These are phyloP conservation scores for Adoxophyes honmai DNA, from an alignment of 1,140 invertebrate genomes.

Conservation along the genomic window DNA sequence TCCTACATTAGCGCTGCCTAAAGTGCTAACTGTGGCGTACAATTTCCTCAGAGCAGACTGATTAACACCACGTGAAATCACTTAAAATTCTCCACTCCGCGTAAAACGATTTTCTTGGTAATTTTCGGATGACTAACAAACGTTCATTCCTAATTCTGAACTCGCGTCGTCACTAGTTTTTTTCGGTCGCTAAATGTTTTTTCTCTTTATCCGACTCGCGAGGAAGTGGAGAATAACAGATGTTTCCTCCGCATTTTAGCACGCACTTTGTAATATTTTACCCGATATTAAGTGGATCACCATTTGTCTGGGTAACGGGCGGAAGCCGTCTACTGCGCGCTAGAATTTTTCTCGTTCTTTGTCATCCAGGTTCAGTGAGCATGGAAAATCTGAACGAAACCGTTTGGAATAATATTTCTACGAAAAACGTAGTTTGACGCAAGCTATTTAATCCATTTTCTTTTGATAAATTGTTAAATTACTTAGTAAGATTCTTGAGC, in stretches of 20 bases:
- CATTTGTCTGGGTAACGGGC: constrained; percentile 18
- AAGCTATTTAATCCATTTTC: no score
- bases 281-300: constrained; percentile 15
- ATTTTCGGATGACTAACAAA: not conserved
- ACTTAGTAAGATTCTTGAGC: no score
- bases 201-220: constrained; percentile 4
- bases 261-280: constrained; percentile 5
- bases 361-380: constrained; percentile 16
- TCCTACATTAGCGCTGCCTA: not conserved
- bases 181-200: constrained; percentile 10
- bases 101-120: not conserved
- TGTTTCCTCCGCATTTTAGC: constrained; percentile 18
- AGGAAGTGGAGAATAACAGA: constrained; percentile 13
- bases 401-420: no score
- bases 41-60: not conserved
- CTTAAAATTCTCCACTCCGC: not conserved
- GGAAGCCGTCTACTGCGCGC: constrained; percentile 17
- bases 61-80: constrained; percentile 9
- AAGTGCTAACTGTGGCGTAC: not conserved
- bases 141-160: not conserved
- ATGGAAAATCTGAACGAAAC: not conserved
- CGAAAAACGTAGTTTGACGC: no score
- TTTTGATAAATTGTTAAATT: no score
- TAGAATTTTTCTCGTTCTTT: constrained; percentile 19
- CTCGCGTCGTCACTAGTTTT: not conserved